phyloP scores from a whole-genome alignment of 1,140 invertebrate species.

The Drosophila oshimai region DNA sequence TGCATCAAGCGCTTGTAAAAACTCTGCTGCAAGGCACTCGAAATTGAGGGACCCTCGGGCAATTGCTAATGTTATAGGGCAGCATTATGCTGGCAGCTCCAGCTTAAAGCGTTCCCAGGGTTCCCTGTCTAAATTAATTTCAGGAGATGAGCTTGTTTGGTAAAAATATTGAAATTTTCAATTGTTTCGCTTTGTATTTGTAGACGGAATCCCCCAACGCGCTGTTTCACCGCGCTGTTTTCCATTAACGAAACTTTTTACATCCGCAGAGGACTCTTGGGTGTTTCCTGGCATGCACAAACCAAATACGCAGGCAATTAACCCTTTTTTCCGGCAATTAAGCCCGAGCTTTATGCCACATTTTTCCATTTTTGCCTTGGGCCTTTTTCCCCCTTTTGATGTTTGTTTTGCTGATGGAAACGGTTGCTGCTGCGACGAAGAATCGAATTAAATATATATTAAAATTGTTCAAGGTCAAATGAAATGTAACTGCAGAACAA shows the following conservation, averaged over 20 bases:
- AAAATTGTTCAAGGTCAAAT: slow-evolving; percentile 26
- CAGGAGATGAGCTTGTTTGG: not conserved
- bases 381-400: slow-evolving; percentile 12
- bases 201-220: slow-evolving; percentile 1
- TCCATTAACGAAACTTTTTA: slow-evolving; percentile 44
- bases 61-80: slow-evolving; percentile 20
- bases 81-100: not conserved
- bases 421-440: not conserved
- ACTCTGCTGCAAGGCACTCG: slow-evolving; percentile 22
- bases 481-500: slow-evolving; percentile 41
- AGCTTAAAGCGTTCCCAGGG: slow-evolving; percentile 24
- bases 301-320: slow-evolving; percentile 46
- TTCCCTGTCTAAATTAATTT: slow-evolving; percentile 53
- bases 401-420: slow-evolving; percentile 21
- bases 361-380: slow-evolving; percentile 22
- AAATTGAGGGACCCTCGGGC: not conserved
- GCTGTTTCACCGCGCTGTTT: slow-evolving; percentile 3
- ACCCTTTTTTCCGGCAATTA: slow-evolving; percentile 47
- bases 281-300: slow-evolving; percentile 28
- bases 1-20: slow-evolving; percentile 61
- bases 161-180: slow-evolving; percentile 21
- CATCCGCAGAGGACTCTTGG: slow-evolving; percentile 24
- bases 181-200: slow-evolving; percentile 14
- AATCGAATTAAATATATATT: slow-evolving; percentile 30
- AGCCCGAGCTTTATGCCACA: slow-evolving; percentile 31